A percentile compares a stretch with the other conserved stretches of the same genome.
Conservation (phyloP, 2,888 invertebrate genomes). For the Baccha elongata region DNA sequence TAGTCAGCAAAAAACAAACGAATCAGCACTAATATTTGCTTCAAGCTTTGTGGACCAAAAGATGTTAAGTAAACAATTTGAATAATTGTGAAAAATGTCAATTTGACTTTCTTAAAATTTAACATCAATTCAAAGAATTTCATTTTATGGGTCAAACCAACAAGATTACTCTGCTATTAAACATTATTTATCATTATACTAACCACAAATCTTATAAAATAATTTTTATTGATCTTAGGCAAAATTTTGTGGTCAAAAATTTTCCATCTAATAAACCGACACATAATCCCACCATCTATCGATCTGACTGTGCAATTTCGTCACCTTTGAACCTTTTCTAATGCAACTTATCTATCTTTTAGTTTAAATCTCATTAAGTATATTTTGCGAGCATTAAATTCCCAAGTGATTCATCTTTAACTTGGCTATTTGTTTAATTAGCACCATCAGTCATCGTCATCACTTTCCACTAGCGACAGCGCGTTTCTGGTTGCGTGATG, state of each 20-base stretch:
- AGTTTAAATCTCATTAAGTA: background rate
- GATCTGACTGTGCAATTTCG: background rate
- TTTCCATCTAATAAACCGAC: background rate
- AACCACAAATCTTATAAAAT: background rate
- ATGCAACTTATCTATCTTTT: slow-evolving; percentile 3
- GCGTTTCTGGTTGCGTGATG: slow-evolving; percentile 38
- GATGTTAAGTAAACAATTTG: no score
- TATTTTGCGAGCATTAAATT: slow-evolving; percentile 1
- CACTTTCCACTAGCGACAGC: slow-evolving; percentile 59
- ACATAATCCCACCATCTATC: slow-evolving; percentile 1
- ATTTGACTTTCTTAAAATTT: background rate
- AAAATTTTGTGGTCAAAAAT: background rate
- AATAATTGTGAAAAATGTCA: no score
- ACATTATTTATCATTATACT: background rate
- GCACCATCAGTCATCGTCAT: slow-evolving; percentile 62
- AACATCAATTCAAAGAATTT: slow-evolving; percentile 9
- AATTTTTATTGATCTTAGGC: background rate
- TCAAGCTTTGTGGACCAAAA: no score
- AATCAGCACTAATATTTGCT: no score
- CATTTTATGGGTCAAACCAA: background rate
- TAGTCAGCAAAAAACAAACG: no score
- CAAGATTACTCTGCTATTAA: background rate
- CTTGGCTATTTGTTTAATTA: slow-evolving; percentile 44
- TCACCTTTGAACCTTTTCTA: slow-evolving; percentile 34
- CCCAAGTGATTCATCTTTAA: slow-evolving; percentile 37